These are phyloP conservation scores for Druceiella hillmani DNA, from an alignment of 2,888 invertebrate species.

Conservation along the genomic window DNA sequence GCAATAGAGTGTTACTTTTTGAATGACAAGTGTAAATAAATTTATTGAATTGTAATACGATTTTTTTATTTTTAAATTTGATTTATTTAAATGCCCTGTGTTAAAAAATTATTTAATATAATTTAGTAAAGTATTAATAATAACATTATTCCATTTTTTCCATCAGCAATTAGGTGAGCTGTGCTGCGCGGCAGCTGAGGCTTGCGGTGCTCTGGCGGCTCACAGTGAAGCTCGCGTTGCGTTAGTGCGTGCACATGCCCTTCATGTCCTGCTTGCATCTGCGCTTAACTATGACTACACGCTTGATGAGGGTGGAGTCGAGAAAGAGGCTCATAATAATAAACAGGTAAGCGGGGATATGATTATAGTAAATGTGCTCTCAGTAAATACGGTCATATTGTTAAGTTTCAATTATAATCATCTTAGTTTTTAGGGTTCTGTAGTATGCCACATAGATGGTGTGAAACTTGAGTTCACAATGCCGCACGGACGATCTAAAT, in stretches of 20 bases:
- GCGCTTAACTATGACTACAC: conserved; percentile 97
- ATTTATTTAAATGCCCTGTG: no score
- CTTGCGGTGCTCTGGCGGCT: conserved; percentile 81
- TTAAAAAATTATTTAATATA: not conserved
- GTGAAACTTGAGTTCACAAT: no score
- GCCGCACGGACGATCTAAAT: no score
- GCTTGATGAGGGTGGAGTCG: conserved; percentile 92
- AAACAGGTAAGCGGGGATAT: conserved; percentile 51
- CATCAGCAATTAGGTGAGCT: conserved; percentile 74
- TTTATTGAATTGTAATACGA: no score
- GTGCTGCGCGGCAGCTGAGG: conserved; percentile 84
- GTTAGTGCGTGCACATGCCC: conserved; percentile 76
- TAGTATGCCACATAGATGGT: no score
- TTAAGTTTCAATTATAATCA: not conserved
- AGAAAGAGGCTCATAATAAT: conserved; percentile 76
- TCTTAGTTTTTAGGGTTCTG: no score
- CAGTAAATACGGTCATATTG: not conserved
- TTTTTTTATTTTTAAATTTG: no score
- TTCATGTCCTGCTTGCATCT: conserved; percentile 88
- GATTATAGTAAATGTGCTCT: not conserved
- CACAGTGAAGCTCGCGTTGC: conserved; percentile 82
- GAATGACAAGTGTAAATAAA: no score
- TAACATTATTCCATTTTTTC: conserved; percentile 13
- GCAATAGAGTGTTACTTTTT: no score
- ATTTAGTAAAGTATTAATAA: not conserved